Evolutionary conservation across 1,140 invertebrate genomes (phyloP).

Genomic region (Macrobrachium rosenbergii): DNA sequence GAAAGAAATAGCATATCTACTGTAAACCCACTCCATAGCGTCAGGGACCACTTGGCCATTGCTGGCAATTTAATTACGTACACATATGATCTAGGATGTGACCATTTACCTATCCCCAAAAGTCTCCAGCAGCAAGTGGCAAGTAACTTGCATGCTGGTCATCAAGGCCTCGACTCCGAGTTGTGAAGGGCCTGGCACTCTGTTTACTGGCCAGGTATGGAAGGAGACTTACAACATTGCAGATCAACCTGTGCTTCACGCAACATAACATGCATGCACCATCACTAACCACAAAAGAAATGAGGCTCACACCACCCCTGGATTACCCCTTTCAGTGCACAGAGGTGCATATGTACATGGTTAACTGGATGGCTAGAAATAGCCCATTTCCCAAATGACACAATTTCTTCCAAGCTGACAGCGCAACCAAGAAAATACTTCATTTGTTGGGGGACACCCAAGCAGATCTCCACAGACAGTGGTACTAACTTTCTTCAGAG

Average conservation of each 20-base stretch:
- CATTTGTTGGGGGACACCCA: not conserved
- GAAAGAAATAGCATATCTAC: not conserved
- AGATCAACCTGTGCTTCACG: not conserved
- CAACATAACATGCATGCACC: conserved; percentile 10
- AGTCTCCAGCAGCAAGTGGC: not conserved
- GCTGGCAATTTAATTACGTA: not conserved
- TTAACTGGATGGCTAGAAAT: no score
- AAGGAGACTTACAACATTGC: conserved; percentile 9
- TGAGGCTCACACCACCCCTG: not conserved
- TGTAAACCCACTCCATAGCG: not conserved
- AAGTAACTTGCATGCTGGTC: not conserved
- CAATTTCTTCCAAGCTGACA: no score
- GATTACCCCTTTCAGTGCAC: conserved; percentile 9
- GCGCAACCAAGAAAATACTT: conserved; percentile 6
- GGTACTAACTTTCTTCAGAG: not conserved
- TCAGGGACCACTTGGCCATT: not conserved
- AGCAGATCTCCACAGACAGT: conserved; percentile 21
- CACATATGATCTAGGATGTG: not conserved
- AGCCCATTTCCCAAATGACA: no score
- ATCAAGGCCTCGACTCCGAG: conserved; percentile 30
- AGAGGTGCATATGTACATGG: conserved; percentile 5
- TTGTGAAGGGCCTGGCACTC: not conserved
- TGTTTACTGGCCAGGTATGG: conserved; percentile 23
- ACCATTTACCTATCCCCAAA: not conserved
- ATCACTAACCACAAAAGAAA: not conserved